Evolutionary conservation across 1,140 invertebrate genomes (phyloP).

Genomic region (Caenorhabditis latens): DNA sequence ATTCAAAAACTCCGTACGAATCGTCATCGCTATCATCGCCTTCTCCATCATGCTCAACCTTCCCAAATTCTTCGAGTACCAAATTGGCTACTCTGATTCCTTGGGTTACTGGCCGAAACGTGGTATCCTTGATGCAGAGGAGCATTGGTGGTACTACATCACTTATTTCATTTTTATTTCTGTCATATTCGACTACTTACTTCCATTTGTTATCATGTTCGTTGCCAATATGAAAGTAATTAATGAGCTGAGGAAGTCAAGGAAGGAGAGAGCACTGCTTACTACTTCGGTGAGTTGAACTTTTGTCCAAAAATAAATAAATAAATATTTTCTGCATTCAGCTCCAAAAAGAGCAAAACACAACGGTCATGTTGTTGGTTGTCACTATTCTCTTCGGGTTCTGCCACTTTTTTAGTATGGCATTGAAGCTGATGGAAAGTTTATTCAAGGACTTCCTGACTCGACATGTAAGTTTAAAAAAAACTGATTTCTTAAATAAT

Average conservation of each 20-base stretch:
- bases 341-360: constrained; percentile 51
- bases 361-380: constrained; percentile 31
- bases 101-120: constrained; percentile 29
- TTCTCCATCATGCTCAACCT: constrained; percentile 18
- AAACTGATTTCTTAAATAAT: neutral
- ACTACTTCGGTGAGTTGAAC: neutral
- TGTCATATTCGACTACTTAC: constrained; percentile 30
- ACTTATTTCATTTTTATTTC: constrained; percentile 43
- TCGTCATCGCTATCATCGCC: constrained; percentile 14
- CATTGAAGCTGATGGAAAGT: constrained; percentile 13
- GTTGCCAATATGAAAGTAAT: constrained; percentile 36
- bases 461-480: neutral
- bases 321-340: neutral
- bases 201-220: constrained; percentile 35
- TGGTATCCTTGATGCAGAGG: constrained; percentile 29
- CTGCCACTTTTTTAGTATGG: constrained; percentile 47
- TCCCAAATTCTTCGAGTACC: constrained; percentile 36
- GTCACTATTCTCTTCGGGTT: constrained; percentile 40
- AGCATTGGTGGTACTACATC: constrained; percentile 47
- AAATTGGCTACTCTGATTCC: constrained; percentile 27
- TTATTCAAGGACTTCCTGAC: constrained; percentile 27
- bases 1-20: constrained; percentile 37
- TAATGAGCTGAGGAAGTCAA: constrained; percentile 19
- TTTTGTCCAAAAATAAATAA: too few species aligned
- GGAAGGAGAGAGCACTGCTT: constrained; percentile 37